These are phyloP conservation scores for Ciconia nigra DNA, from an alignment of 2,797 vertebrate species.

Conservation along the genomic window DNA sequence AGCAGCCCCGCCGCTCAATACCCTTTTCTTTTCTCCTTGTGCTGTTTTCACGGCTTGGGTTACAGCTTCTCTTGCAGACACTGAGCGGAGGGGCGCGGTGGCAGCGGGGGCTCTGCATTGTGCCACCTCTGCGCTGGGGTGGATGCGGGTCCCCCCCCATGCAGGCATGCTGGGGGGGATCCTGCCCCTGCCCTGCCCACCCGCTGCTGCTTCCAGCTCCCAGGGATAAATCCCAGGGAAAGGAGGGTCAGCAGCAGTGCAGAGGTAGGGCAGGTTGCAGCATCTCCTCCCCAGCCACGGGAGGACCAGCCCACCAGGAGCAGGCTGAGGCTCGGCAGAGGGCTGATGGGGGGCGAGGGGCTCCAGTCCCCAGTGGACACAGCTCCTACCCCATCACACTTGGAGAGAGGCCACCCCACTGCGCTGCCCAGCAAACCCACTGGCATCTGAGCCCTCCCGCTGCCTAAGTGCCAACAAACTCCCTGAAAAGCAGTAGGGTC, in stretches of 20 bases:
- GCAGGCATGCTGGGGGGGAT: neutral
- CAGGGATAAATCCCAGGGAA: neutral
- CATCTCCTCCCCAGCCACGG: neutral
- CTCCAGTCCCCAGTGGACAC: neutral
- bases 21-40: constrained; percentile 61
- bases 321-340: neutral
- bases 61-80: constrained; percentile 54
- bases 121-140: neutral
- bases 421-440: neutral
- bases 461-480: neutral
- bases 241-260: neutral
- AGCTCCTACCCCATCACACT: neutral
- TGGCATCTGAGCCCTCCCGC: neutral
- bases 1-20: constrained; percentile 61
- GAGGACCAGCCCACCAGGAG: neutral
- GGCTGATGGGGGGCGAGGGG: fast-evolving
- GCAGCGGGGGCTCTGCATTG: constrained; percentile 20
- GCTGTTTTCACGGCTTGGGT: constrained; percentile 32
- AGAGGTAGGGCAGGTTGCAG: neutral
- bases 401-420: neutral
- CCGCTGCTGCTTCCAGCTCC: neutral
- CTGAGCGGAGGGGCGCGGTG: neutral
- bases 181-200: neutral
- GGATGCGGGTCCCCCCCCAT: neutral
- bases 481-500: neutral